A percentile compares a stretch with the other conserved stretches of the same genome.
Conservation (phyloP, 2,113 vertebrate genomes). For the Archocentrus centrarchus region DNA sequence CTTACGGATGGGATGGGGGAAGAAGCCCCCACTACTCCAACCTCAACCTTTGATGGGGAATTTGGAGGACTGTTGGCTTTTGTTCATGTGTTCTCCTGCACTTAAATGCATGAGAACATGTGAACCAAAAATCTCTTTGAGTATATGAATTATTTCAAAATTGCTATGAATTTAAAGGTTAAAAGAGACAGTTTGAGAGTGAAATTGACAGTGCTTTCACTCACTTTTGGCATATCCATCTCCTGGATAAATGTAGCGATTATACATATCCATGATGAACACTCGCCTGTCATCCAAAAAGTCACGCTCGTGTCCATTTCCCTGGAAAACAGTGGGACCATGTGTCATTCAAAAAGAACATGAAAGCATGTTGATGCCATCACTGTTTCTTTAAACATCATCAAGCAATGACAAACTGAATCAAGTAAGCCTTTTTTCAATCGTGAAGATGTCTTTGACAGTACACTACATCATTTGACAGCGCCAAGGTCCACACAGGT, state of each 20-base stretch:
- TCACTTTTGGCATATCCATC: conserved; percentile 93
- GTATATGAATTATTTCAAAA: background rate
- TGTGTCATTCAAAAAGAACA: background rate
- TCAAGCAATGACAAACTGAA: conserved; percentile 5
- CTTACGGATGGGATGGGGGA: background rate
- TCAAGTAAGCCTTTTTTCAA: background rate
- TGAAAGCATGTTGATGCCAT: background rate
- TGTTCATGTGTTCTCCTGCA: background rate
- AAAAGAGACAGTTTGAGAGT: background rate
- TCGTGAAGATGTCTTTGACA: background rate
- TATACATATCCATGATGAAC: conserved; percentile 97
- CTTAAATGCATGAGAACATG: background rate
- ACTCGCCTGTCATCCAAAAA: conserved; percentile 92
- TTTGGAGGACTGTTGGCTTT: background rate
- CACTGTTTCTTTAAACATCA: background rate
- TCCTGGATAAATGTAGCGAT: conserved; percentile 93
- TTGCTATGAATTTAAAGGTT: background rate
- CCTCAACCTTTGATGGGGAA: background rate
- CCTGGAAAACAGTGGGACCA: conserved; percentile 77
- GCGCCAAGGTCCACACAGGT: conserved; percentile 12
- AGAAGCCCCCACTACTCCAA: background rate
- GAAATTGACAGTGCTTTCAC: conserved; percentile 44
- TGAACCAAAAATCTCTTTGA: background rate
- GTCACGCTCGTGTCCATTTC: conserved; percentile 95
- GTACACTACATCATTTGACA: conserved; percentile 12